Base-by-base conservation (phyloP, 2,888 invertebrate species). In the Exocentrus adspersus region DNA sequence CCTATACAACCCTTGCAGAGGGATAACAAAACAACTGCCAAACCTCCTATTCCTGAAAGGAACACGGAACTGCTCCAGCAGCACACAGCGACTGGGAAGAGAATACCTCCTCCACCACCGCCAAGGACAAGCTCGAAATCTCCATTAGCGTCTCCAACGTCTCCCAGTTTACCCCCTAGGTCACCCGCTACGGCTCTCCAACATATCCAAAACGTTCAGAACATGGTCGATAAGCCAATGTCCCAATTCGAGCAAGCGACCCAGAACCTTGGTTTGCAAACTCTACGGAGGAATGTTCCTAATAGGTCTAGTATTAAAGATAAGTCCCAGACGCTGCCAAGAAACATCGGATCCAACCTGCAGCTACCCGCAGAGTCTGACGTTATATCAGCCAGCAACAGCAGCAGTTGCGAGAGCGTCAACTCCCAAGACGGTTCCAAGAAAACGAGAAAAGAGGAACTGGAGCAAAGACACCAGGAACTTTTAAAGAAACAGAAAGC, bases 51-150 rank as follows among this genome's bases (percentile, higher is more conserved):
- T 63, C 93, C 93, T 59, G 92, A 93, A 83, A 87, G 93, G 20
- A 92, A 92, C 78, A 89, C 90, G 37, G 93, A 93, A 79, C 84
- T 93, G 64, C 85, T 92, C 62, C 90, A 91, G 62, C 90, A 91
- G 62, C 84, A 92, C 79, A 88, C 90, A 45, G 77, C 77, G 32
- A 87, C 87, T 12, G 88, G 89, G 62, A 89, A 92, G 75, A 87
- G 93, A 57, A 90, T 93, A 45, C 95, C 95, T 5, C 95, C 95
- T 14, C 95, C 93, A n/a, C 93, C 95, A 24, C 95, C 95, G 21
- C 95, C 95, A n/a, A 87, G 95, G 71, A 94, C 94, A 72, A 93
- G 93, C 73, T 94, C 94, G 51, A 91, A 93, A 77, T 94, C 94
- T 14, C 95, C 95, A 0, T 84, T 94, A 74, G 92, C 93, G 19